Base-by-base conservation (phyloP, 2,888 invertebrate genomes). In the Microplitis deprimator region DNA sequence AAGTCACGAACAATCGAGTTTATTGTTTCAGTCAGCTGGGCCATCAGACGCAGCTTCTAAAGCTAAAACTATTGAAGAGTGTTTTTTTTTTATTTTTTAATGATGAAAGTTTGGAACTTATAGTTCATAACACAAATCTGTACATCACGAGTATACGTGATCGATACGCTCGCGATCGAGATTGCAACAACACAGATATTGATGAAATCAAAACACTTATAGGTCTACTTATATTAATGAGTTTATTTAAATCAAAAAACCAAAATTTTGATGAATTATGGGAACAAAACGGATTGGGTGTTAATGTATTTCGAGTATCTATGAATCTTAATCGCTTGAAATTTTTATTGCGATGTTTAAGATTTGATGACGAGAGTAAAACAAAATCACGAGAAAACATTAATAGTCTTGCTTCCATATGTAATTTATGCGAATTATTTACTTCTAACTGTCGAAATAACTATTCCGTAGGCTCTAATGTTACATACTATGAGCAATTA, bases 211-310 rank as follows among this genome's bases (percentile, higher is more conserved):
- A 62, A 62, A 62, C 62, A 7, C 17, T 62, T 62, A 62, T 62
- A n/a, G 62, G 62, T 62, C 62, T 62, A 62, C 7, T 62, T 16
- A n/a, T 62, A 62, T 62, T 62, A 16, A 7, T n/a, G 6, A n/a
- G 62, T 17, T 62, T 62, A 17, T 7, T 17, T 7, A 62, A 62
- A 62, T 62, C 62, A 17, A 62, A 17, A 17, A 5, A 62, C 1
- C 6, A 8, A n/a, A 62, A 62, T 62, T 62, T n/a, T 17, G 2
- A 5, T 62, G 62, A 62, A 7, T 17, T 62, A 62, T 62, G 62
- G 62, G 62, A 62, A 17, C 16, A 62, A 62, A 4, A 4, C 8
- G 62, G 62, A 16, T 17, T 62, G n/a, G 62, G 17, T 13, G 17
- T 62, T 5, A 17, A 62, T 62, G 62, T 62, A 17, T 62, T 62